Conservation (phyloP, 2,113 vertebrate genomes). For the Mugil cephalus region DNA sequence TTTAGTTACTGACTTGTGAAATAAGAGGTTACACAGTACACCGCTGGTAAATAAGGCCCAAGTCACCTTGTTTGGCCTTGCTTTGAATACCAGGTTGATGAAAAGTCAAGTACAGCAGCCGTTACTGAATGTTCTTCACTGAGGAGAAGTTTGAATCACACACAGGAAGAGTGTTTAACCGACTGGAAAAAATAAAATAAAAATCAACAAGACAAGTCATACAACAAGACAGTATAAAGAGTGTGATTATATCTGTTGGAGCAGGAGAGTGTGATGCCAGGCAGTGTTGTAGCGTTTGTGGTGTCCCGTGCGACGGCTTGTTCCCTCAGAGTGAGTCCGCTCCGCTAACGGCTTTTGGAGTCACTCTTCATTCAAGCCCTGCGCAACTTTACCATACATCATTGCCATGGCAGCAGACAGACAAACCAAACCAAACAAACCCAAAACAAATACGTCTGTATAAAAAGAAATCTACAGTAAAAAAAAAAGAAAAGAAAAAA, state of each 20-base stretch:
- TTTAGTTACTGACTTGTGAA: neutral
- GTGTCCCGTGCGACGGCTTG: conserved; percentile 80
- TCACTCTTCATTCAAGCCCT: conserved; percentile 98
- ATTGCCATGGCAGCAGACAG: conserved; percentile 57
- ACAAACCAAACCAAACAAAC: conserved; percentile 5
- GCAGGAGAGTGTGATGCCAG: neutral
- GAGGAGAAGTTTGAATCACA: conserved; percentile 16
- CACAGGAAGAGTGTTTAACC: conserved; percentile 24
- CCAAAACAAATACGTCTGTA: neutral
- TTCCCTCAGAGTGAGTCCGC: conserved; percentile 92
- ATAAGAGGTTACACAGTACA: neutral
- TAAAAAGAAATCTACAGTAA: neutral
- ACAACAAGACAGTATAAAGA: conserved; percentile 30
- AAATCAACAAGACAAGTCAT: neutral
- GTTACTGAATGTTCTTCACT: neutral
- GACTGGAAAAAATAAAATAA: neutral
- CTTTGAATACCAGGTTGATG: conserved; percentile 13
- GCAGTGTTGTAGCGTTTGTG: conserved; percentile 64
- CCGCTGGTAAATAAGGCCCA: neutral
- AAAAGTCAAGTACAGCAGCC: neutral
- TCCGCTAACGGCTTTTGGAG: conserved; percentile 91
- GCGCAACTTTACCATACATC: conserved; percentile 60
- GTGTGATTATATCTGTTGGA: neutral
- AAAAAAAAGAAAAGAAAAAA: conserved; percentile 4
- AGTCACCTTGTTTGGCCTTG: neutral